These are phyloP conservation scores for Picus viridis DNA, from an alignment of 2,797 vertebrate species.

Conservation along the genomic window DNA sequence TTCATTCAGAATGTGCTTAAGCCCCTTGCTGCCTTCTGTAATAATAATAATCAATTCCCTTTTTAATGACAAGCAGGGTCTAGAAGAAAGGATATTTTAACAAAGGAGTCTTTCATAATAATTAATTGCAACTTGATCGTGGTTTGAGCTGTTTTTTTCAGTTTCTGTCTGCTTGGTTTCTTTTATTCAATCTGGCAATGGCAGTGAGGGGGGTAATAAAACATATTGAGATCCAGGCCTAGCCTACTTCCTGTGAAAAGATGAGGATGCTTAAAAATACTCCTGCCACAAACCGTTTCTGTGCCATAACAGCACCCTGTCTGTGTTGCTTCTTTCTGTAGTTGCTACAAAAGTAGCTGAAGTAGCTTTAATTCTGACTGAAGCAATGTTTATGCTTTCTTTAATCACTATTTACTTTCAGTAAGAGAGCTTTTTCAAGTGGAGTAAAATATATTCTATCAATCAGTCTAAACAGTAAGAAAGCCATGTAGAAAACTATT, in stretches of 20 bases:
- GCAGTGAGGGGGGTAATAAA: neutral
- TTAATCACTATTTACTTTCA: conserved; percentile 63
- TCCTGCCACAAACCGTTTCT: neutral
- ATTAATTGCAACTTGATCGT: neutral
- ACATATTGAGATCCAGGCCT: neutral
- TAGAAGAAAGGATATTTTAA: neutral
- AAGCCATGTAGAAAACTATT: conserved; percentile 20
- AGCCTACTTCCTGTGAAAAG: neutral
- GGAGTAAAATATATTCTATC: conserved; percentile 25
- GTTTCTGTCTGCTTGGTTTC: neutral
- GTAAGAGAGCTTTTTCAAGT: conserved; percentile 40
- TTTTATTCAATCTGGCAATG: neutral
- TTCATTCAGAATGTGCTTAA: neutral
- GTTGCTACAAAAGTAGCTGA: neutral
- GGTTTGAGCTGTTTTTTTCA: neutral
- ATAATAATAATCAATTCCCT: neutral
- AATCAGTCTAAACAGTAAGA: conserved; percentile 34
- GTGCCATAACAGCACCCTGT: neutral
- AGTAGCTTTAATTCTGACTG: conserved; percentile 17
- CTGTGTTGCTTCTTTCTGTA: neutral
- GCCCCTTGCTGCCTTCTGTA: neutral
- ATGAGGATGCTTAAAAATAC: neutral
- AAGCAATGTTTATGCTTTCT: conserved; percentile 36
- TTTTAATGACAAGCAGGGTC: neutral
- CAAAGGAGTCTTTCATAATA: neutral